Evolutionary conservation across 1,140 invertebrate species (phyloP).

Genomic region (Brachionus angularis): DNA sequence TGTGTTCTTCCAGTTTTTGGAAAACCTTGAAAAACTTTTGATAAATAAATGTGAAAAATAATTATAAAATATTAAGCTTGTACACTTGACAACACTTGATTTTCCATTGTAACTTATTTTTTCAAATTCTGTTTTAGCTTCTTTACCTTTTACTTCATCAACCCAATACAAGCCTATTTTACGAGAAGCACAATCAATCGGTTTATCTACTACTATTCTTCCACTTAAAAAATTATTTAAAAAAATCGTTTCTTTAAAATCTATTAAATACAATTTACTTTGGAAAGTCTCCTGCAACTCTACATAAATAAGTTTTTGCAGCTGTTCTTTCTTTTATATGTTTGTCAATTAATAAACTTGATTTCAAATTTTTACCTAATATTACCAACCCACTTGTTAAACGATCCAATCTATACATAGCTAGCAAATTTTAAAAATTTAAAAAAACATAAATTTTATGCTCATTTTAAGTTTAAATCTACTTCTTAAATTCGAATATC

Average conservation of each 20-base stretch:
- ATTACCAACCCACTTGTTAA: conserved; percentile 88
- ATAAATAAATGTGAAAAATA: conserved; percentile 1
- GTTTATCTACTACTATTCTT: conserved; percentile 75
- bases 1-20: conserved; percentile 80
- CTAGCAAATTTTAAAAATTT: conserved; percentile 47
- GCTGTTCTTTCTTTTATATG: conserved; percentile 85
- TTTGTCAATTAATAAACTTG: conserved; percentile 47
- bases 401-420: conserved; percentile 68
- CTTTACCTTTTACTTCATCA: conserved; percentile 72
- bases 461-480: conserved; percentile 58
- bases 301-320: conserved; percentile 91
- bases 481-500: conserved; percentile 84
- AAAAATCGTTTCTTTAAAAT: conserved; percentile 16
- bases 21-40: neutral
- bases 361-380: conserved; percentile 72
- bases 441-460: neutral
- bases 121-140: conserved; percentile 81
- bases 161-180: conserved; percentile 93
- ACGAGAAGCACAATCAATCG: conserved; percentile 86
- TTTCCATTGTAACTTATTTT: conserved; percentile 76
- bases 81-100: conserved; percentile 85
- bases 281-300: conserved; percentile 92
- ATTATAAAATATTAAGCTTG: conserved; percentile 49
- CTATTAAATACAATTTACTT: conserved; percentile 66
- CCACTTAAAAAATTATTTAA: conserved; percentile 64